Evolutionary conservation across 2,113 vertebrate genomes (phyloP), one percentile per base, ranked within the genome.

Genomic region (Chiloscyllium plagiosum): DNA sequence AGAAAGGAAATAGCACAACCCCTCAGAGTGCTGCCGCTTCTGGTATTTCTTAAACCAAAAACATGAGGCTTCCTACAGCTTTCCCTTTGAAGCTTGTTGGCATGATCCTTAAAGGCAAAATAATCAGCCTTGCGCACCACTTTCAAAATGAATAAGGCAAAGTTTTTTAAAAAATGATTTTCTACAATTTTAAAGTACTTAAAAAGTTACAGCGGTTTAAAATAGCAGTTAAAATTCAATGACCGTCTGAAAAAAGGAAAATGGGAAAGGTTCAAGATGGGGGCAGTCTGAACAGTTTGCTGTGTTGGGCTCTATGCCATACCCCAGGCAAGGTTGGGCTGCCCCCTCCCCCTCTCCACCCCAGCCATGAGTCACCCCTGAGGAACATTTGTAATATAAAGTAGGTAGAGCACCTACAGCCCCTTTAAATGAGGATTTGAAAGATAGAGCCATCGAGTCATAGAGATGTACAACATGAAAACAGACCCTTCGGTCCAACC

Each of bases 1-100:
- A 90, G 52, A 15, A 42, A 90, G n/a, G 92, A 94, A 94, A 94
- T 42, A 94, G 22, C 65, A 65, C 90, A 94, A 94, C n/a, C 33
- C 61, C 65, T 94, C 90, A 24, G 56, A 94, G 61, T 94, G 33
- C 90, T 42, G 65, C 87, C 24, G 65, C 52, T 68, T 94, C n/a
- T 94, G 90, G 61, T 52, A 52, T 89, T 89, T 29, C 50, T 56
- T 56, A 89, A 94, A 42, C 29, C 90, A 93, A 66, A 37, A 2
- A 68, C 4, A 93, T 1, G 29, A 68, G 61, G 85, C 50, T 5
- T 66, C 61, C 90, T 42, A 12, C 87, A 90, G 24, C 50, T 4
- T 87, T 24, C 85, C 4, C n/a, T 22, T n/a, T 3, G 1, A 61
- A 90, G 50, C 15, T 3, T 61, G 29, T 33, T 33, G 29, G 26